phyloP scores from a whole-genome alignment of 2,113 vertebrate genomes.

The Myocastor coypus region DNA sequence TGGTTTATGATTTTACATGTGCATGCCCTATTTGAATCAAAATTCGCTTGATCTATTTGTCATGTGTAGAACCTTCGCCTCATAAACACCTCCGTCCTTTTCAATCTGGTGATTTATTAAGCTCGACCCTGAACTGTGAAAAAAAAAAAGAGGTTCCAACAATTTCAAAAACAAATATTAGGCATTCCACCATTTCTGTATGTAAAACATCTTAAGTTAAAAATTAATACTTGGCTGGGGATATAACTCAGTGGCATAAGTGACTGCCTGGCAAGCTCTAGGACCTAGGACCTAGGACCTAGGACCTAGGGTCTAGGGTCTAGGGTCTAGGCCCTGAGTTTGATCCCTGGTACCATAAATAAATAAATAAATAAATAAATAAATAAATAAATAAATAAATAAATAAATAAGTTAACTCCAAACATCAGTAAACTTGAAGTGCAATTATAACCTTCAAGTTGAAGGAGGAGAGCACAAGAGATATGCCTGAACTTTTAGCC shows the following conservation, averaged over 20 bases:
- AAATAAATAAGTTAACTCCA: not conserved
- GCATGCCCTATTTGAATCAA: not conserved
- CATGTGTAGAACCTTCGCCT: not conserved
- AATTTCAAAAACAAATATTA: conserved; percentile 16
- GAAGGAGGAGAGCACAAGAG: not conserved
- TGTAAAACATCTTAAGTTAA: not conserved
- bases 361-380: not conserved
- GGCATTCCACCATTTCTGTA: not conserved
- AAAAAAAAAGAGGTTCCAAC: not conserved
- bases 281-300: no score
- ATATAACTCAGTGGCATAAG: no score
- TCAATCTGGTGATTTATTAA: not conserved
- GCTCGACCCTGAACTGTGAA: not conserved
- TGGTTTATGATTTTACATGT: not conserved
- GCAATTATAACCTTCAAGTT: not conserved
- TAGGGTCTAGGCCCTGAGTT: no score
- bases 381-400: not conserved
- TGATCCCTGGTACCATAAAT: not conserved
- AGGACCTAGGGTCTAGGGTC: no score
- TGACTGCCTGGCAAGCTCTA: no score
- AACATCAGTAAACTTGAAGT: not conserved
- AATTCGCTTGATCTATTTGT: not conserved
- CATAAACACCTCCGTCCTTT: not conserved
- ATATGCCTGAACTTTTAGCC: not conserved
- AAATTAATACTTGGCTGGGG: not conserved